Evolutionary conservation across 2,797 vertebrate species (phyloP), one percentile per base, ranked within the genome.

Genomic region (Hipposideros larvatus): DNA sequence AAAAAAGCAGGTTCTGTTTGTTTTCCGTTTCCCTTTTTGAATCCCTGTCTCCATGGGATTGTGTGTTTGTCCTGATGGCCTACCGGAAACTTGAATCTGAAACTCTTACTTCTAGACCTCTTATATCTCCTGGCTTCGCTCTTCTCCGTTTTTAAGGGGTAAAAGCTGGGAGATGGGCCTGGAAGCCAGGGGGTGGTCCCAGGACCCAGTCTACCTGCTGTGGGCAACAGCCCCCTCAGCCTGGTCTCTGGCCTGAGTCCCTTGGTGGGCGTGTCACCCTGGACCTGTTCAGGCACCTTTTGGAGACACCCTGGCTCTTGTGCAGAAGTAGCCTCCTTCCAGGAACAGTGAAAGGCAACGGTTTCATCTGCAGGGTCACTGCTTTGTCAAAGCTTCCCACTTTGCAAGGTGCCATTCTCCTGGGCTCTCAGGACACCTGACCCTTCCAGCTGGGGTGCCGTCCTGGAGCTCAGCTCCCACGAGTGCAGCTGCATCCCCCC

Each of bases 11-110:
- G 5, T 87, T 57, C 89, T 65, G 11, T 71, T 77, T 43, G 86
- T 93, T 94, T 28, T 90, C 94, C 75, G 46, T 95, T 96, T 95
- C 88, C 87, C 46, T 79, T 96, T 96, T 77, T 55, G 2, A 94
- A 91, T 91, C 87, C 48, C 78, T 94, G 4, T 98, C 96, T 97
- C 28, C 1, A 11, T 82, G 92, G 96, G 89, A 84, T 82, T 91
- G 91, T n/a, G 75, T 48, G 0, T 3, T 98, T 98, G 51, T 88
- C 90, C 84, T 78, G 24, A 11, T 15, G 96, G 66, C 94, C 96
- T n/a, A 19, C 57, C 43, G 51, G 82, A 77, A 14, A 53, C 61
- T 90, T 31, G 59, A 63, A 77, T 11, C 1, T 11, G 73, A 86
- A 91, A 83, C n/a, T 92, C 91, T 43, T 37, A 24, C 63, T 75